phyloP scores from a whole-genome alignment of 2,888 invertebrate species.

The Octodonta nipae region DNA sequence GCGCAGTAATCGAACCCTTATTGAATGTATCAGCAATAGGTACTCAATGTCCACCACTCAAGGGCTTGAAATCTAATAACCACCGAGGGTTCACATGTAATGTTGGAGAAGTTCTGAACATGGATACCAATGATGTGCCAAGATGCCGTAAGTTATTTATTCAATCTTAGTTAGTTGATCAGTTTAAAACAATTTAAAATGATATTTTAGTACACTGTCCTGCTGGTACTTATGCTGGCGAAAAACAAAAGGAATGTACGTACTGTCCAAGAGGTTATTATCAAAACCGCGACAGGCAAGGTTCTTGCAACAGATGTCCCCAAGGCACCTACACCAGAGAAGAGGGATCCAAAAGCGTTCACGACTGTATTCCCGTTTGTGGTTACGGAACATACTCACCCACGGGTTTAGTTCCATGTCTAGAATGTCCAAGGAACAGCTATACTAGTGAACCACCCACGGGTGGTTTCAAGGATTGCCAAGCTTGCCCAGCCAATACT shows the following conservation, averaged over 20 bases:
- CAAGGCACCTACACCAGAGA: conserved; percentile 84
- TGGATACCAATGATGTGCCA: conserved; percentile 82
- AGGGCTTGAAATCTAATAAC: conserved; percentile 73
- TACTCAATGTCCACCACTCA: conserved; percentile 81
- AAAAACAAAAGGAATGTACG: conserved; percentile 81
- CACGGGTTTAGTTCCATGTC: conserved; percentile 82
- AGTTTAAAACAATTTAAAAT: neutral
- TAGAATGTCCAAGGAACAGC: conserved; percentile 86
- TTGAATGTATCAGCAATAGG: conserved; percentile 80
- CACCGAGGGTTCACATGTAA: conserved; percentile 85
- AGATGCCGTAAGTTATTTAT: conserved; percentile 67
- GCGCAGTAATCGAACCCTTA: conserved; percentile 76
- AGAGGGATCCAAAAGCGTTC: conserved; percentile 73
- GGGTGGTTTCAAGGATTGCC: conserved; percentile 85
- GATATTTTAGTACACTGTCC: conserved; percentile 73
- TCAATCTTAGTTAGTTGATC: neutral
- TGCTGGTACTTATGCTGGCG: conserved; percentile 84
- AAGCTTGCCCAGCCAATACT: conserved; percentile 78
- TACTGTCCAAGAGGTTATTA: conserved; percentile 86
- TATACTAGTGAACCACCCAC: conserved; percentile 78
- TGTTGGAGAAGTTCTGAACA: conserved; percentile 85
- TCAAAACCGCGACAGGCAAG: conserved; percentile 84
- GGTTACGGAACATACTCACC: conserved; percentile 93
- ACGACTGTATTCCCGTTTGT: conserved; percentile 85
- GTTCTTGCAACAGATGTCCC: conserved; percentile 80